Conservation (phyloP, 2,888 invertebrate species). For the Tinea trinotella region DNA sequence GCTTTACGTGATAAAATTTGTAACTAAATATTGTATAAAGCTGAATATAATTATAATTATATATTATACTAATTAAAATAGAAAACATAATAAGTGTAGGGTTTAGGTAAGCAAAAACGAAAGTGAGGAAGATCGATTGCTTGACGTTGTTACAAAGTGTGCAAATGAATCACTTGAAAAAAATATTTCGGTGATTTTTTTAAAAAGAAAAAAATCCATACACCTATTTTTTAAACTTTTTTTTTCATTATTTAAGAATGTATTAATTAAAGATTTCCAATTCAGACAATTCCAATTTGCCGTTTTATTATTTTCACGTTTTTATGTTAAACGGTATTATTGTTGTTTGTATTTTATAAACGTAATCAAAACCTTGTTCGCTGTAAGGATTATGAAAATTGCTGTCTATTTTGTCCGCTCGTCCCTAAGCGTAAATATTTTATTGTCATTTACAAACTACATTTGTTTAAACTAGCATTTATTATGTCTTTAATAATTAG, state of each 20-base stretch:
- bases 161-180: background rate
- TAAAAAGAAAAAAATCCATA: background rate
- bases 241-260: background rate
- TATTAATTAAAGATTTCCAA: no score
- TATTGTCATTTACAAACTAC: no score
- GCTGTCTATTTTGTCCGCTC: no score
- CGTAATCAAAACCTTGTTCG: no score
- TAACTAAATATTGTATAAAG: background rate
- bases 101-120: background rate
- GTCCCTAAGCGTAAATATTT: no score
- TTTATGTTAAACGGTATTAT: no score
- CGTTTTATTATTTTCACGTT: no score
- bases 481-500: no score
- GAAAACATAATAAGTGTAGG: background rate
- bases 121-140: background rate
- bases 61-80: background rate
- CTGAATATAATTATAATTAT: background rate
- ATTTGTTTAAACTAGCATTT: no score
- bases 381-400: no score
- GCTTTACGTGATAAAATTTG: background rate
- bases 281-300: no score
- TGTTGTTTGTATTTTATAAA: no score
- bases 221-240: background rate
- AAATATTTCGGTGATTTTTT: background rate
- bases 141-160: background rate